phyloP scores from a whole-genome alignment of 1,140 invertebrate species.

The Procambarus virginalis region DNA sequence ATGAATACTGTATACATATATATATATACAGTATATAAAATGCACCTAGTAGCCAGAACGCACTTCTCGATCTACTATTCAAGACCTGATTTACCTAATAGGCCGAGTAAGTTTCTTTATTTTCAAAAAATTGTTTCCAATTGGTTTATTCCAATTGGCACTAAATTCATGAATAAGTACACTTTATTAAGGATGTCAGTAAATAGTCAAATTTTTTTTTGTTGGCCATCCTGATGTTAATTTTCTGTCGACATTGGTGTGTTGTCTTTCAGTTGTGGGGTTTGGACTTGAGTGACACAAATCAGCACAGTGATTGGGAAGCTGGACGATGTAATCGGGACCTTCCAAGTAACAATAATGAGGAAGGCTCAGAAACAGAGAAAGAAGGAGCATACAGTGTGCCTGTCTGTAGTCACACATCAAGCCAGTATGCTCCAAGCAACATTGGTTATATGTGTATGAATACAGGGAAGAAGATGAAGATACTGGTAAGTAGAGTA shows the following conservation, averaged over 20 bases:
- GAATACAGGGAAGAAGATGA: constrained; percentile 65
- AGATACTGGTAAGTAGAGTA: constrained; percentile 46
- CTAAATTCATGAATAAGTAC: too few species aligned
- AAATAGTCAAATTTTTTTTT: too few species aligned
- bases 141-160: too few species aligned
- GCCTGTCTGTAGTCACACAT: constrained; percentile 12
- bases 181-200: too few species aligned
- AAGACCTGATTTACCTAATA: too few species aligned
- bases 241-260: not conserved
- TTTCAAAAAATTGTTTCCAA: too few species aligned
- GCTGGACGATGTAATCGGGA: constrained; percentile 35
- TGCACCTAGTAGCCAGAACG: too few species aligned
- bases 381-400: constrained; percentile 26
- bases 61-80: too few species aligned
- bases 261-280: constrained; percentile 50
- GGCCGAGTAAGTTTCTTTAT: too few species aligned
- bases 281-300: constrained; percentile 59
- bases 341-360: constrained; percentile 45
- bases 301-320: constrained; percentile 64
- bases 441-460: constrained; percentile 68
- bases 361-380: constrained; percentile 37
- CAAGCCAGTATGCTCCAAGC: constrained; percentile 42
- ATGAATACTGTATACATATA: too few species aligned
- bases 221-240: too few species aligned
- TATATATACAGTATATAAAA: too few species aligned